Percentiles rank a stretch among this genome's conserved stretches.
Evolutionary conservation across 1,140 invertebrate species (phyloP).

Genomic region (Heterodera schachtii): DNA sequence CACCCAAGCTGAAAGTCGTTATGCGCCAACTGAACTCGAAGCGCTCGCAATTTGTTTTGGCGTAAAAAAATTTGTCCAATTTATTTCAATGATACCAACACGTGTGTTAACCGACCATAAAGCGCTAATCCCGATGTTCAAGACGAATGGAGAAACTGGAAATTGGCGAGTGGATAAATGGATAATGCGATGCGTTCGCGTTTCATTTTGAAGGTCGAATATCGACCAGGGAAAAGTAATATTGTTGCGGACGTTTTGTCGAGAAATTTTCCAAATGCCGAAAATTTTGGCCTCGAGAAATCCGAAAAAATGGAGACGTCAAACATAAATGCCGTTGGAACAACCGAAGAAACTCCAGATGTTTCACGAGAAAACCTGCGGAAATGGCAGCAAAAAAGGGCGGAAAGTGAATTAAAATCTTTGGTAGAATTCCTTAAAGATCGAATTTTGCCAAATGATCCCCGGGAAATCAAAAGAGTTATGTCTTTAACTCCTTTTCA

Average conservation of each 20-base stretch:
- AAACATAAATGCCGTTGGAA: neutral
- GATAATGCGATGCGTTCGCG: constrained; percentile 2
- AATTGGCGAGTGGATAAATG: constrained; percentile 18
- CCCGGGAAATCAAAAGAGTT: neutral
- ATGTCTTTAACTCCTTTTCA: neutral
- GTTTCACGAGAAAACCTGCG: too few relatives aligned
- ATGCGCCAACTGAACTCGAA: constrained; percentile 15
- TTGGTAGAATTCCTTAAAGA: neutral
- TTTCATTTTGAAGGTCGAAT: neutral
- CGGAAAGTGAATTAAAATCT: neutral
- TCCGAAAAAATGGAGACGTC: neutral
- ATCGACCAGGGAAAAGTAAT: constrained; percentile 17
- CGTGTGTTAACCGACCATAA: constrained; percentile 12
- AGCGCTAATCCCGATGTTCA: constrained; percentile 18
- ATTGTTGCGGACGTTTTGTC: constrained; percentile 15
- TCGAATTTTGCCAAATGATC: neutral
- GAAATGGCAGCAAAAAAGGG: neutral
- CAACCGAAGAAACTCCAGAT: too few relatives aligned
- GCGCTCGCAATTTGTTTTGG: constrained; percentile 15
- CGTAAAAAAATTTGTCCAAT: constrained; percentile 14
- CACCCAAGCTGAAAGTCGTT: constrained; percentile 7
- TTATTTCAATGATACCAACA: constrained; percentile 3
- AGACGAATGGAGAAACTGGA: constrained; percentile 15
- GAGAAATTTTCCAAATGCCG: neutral
- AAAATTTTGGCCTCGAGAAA: neutral